A percentile compares a stretch with the other conserved stretches of the same genome.
These are phyloP conservation scores for Orestias chungarensis DNA, from an alignment of 2,797 vertebrate species.

Conservation along the genomic window DNA sequence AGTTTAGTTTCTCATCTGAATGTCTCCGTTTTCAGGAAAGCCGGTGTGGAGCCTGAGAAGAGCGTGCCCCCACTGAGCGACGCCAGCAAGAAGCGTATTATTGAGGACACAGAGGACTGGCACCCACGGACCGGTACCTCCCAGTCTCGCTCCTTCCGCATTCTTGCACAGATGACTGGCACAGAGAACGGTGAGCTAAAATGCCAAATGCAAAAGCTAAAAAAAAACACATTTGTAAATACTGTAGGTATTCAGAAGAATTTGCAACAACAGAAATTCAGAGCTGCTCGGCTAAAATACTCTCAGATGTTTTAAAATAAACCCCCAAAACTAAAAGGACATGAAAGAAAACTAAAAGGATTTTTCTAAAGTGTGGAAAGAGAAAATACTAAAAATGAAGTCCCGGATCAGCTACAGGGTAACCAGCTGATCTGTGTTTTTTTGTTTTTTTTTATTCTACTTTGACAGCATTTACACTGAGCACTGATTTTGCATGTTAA, in stretches of 20 bases:
- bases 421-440: background rate
- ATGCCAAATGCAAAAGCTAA: too few species aligned
- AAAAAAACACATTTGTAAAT: background rate
- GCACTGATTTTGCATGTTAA: background rate
- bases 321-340: too few species aligned
- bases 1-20: background rate
- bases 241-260: background rate
- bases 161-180: constrained; percentile 96
- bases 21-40: constrained; percentile 76
- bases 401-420: too few species aligned
- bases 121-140: constrained; percentile 87
- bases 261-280: background rate
- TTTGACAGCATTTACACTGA: background rate
- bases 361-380: too few species aligned
- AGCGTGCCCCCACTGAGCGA: constrained; percentile 83
- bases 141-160: constrained; percentile 96
- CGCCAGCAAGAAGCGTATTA: constrained; percentile 93
- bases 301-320: background rate
- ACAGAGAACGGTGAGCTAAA: constrained; percentile 88
- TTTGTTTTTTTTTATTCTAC: background rate
- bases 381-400: too few species aligned
- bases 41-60: constrained; percentile 80
- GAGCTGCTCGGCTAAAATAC: too few species aligned
- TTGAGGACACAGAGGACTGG: constrained; percentile 98
- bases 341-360: too few species aligned